Percentiles rank a stretch among this genome's conserved stretches.
Evolutionary conservation across 1,140 invertebrate species (phyloP).

Genomic region (Drosophila pruinosa): DNA sequence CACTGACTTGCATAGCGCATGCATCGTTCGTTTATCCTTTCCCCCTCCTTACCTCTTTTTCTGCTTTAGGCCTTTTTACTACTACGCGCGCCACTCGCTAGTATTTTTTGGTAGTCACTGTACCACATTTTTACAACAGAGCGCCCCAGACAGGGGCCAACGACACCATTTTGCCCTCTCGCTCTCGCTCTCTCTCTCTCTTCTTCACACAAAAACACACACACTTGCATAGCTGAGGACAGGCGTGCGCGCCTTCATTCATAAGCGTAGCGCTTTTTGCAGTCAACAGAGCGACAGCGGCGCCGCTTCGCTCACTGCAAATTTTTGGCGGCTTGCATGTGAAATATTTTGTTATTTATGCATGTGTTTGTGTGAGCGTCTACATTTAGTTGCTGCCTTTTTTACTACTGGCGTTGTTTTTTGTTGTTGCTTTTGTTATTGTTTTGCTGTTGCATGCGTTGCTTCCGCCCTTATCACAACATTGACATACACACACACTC

Average conservation of each 20-base stretch:
- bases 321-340: constrained; percentile 44
- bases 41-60: not conserved
- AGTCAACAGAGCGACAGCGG: constrained; percentile 9
- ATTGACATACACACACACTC: constrained; percentile 16
- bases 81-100: constrained; percentile 46
- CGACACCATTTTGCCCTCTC: constrained; percentile 54
- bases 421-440: constrained; percentile 31
- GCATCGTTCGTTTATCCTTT: constrained; percentile 32
- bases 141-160: constrained; percentile 71
- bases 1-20: constrained; percentile 23
- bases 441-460: constrained; percentile 46
- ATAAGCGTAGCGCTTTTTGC: constrained; percentile 49
- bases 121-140: constrained; percentile 69
- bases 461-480: constrained; percentile 47
- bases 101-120: constrained; percentile 79
- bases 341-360: constrained; percentile 31
- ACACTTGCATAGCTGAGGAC: constrained; percentile 3
- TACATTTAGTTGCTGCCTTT: constrained; percentile 13
- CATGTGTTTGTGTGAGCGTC: not conserved
- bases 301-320: constrained; percentile 33
- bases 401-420: constrained; percentile 12
- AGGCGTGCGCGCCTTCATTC: constrained; percentile 50
- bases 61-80: constrained; percentile 55
- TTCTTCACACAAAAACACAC: constrained; percentile 2
- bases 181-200: constrained; percentile 21